These are phyloP conservation scores for Minunthozetes semirufus DNA, from an alignment of 2,888 invertebrate genomes.

Conservation along the genomic window DNA sequence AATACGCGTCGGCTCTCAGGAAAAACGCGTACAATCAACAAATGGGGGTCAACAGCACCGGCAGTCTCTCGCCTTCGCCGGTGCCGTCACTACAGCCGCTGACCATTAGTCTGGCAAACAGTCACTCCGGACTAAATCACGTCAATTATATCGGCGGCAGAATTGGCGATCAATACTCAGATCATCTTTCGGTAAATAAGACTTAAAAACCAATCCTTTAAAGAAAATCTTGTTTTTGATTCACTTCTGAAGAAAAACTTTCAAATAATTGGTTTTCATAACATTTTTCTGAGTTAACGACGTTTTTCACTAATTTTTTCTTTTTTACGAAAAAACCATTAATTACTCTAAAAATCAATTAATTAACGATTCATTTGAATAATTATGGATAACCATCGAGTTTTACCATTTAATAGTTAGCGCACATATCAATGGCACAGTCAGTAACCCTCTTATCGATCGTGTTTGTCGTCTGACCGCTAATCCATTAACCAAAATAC, in stretches of 20 bases:
- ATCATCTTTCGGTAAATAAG: not conserved
- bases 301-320: not conserved
- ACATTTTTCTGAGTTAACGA: too few species aligned
- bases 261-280: too few species aligned
- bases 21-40: constrained; percentile 40
- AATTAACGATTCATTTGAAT: too few species aligned
- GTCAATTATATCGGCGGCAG: not conserved
- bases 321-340: not conserved
- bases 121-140: not conserved
- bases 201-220: not conserved
- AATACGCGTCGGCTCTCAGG: constrained; percentile 39
- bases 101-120: not conserved
- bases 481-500: too few species aligned
- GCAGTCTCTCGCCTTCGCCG: constrained; percentile 2
- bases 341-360: too few species aligned
- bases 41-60: constrained; percentile 2
- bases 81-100: constrained; percentile 4
- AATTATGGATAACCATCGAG: too few species aligned
- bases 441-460: too few species aligned
- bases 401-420: too few species aligned
- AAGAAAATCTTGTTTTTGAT: too few species aligned
- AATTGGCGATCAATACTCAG: not conserved
- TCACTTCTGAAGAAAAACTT: too few species aligned
- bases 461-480: too few species aligned
- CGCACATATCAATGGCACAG: too few species aligned